Percentiles rank a stretch among this genome's conserved stretches.
Conservation (phyloP, 2,797 vertebrate genomes). For the Megaceryle alcyon region DNA sequence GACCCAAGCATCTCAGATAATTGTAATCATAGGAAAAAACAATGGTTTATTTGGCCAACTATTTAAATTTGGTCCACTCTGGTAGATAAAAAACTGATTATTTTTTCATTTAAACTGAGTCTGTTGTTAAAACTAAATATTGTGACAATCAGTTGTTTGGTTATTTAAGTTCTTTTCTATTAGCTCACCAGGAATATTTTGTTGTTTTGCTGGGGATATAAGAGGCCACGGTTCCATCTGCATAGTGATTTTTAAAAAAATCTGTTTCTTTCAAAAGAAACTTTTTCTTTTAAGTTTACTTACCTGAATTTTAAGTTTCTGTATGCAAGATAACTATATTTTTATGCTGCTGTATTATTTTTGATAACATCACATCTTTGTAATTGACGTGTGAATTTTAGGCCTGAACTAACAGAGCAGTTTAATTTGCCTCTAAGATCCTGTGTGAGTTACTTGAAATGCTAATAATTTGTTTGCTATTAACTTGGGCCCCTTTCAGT, state of each 20-base stretch:
- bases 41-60: neutral
- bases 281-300: neutral
- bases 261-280: neutral
- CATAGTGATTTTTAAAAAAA: neutral
- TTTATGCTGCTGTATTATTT: neutral
- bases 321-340: neutral
- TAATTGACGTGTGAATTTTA: neutral
- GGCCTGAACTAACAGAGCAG: neutral
- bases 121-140: neutral
- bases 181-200: neutral
- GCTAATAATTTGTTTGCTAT: neutral
- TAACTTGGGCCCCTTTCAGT: neutral
- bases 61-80: neutral
- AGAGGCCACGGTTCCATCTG: neutral
- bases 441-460: neutral
- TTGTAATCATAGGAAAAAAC: neutral
- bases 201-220: neutral
- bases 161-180: neutral
- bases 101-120: neutral
- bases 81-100: neutral
- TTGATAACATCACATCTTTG: neutral
- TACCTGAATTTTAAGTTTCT: neutral
- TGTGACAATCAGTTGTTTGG: neutral
- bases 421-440: neutral
- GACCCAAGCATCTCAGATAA: neutral